phyloP scores from a whole-genome alignment of 2,113 vertebrate species.

The Thermophis baileyi region DNA sequence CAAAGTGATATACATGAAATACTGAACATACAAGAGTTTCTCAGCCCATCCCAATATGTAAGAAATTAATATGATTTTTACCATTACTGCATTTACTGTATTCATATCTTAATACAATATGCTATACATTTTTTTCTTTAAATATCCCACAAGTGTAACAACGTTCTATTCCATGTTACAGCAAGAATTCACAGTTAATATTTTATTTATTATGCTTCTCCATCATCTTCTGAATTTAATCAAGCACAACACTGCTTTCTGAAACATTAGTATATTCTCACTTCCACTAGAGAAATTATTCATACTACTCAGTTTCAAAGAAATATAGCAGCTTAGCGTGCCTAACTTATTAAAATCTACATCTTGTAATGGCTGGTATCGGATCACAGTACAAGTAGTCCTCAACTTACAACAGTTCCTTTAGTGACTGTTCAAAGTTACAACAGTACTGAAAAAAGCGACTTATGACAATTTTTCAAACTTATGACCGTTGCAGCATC shows the following conservation, averaged over 20 bases:
- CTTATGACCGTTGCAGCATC: background rate
- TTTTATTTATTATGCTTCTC: constrained; percentile 66
- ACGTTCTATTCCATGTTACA: constrained; percentile 34
- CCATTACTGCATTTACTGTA: constrained; percentile 42
- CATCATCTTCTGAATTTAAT: constrained; percentile 66
- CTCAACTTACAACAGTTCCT: background rate
- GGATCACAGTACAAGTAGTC: background rate
- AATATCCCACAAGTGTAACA: constrained; percentile 42
- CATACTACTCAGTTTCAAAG: constrained; percentile 53
- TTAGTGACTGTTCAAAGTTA: background rate
- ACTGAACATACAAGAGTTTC: constrained; percentile 23
- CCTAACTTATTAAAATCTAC: constrained; percentile 45
- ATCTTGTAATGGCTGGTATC: constrained; percentile 10
- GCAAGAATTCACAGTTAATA: constrained; percentile 57
- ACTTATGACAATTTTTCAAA: background rate
- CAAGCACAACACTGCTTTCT: constrained; percentile 62
- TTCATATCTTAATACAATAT: constrained; percentile 50
- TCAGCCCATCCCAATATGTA: constrained; percentile 50
- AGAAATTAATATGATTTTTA: constrained; percentile 64
- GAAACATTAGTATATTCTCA: constrained; percentile 38
- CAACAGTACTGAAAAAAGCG: background rate
- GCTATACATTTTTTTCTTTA: constrained; percentile 50
- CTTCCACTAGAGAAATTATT: constrained; percentile 40
- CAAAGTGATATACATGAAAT: constrained; percentile 8
- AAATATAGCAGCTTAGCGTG: constrained; percentile 39